phyloP scores from a whole-genome alignment of 2,113 vertebrate species.

The Ailuropoda melanoleuca region DNA sequence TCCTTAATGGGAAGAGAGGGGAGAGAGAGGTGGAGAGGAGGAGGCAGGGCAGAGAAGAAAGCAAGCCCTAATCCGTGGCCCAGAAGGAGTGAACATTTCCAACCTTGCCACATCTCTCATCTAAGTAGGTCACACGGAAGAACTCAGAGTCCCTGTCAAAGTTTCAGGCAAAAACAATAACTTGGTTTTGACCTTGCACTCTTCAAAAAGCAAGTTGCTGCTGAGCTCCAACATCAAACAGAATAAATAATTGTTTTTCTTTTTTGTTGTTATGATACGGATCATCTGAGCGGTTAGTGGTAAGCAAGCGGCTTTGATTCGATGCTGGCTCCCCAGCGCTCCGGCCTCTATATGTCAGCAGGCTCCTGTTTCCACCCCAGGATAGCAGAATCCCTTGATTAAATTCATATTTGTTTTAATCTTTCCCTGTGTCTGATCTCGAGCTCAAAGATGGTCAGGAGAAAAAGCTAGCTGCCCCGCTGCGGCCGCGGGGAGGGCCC shows the following conservation, averaged over 20 bases:
- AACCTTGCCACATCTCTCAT: conserved; percentile 77
- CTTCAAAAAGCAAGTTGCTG: conserved; percentile 89
- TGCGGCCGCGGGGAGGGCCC: conserved; percentile 86
- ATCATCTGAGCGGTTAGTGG: conserved; percentile 97
- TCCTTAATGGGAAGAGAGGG: background rate
- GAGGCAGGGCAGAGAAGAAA: conserved; percentile 17
- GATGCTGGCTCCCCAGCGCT: conserved; percentile 94
- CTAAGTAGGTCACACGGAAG: conserved; percentile 84
- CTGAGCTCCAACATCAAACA: conserved; percentile 96
- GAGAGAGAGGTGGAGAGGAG: background rate
- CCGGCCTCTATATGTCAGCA: conserved; percentile 92
- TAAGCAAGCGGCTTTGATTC: conserved; percentile 98
- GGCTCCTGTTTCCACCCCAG: conserved; percentile 89
- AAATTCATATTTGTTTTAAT: conserved; percentile 99
- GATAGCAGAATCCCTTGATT: conserved; percentile 94
- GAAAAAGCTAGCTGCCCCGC: conserved; percentile 87
- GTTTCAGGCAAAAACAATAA: conserved; percentile 88
- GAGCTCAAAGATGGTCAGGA: conserved; percentile 89
- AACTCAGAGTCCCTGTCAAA: conserved; percentile 84
- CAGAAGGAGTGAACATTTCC: conserved; percentile 74
- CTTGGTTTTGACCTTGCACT: conserved; percentile 89
- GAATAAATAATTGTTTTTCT: conserved; percentile 99
- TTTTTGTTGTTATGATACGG: conserved; percentile 98
- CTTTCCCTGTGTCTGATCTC: conserved; percentile 91
- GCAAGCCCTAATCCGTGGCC: conserved; percentile 8